Evolutionary conservation across 1,140 invertebrate species (phyloP), one percentile per base, ranked within the genome.

Genomic region (Sesamia nonagrioides): DNA sequence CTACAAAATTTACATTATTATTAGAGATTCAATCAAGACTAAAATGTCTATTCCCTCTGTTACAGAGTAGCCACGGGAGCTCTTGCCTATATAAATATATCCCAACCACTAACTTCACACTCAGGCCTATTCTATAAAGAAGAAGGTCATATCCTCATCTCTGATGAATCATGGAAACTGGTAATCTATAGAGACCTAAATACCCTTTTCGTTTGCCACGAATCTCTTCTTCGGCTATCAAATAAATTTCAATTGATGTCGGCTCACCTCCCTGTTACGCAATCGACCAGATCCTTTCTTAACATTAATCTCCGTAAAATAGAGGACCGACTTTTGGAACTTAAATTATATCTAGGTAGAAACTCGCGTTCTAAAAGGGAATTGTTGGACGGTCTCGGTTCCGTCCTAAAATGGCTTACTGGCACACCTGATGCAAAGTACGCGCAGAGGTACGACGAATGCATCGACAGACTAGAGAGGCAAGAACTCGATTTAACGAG

Each of bases 331-430:
- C 17, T 82, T 13, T 68, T 40, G 0, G 63, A 68, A 45, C 63
- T 68, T 11, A 68, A 48, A 1, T n/a, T 61, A 0, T 81, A 84
- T 54, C 33, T 77, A 71, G 69, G 50, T 77, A 74, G 48, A n/a
- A 60, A 76, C 33, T 54, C 54, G 21, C 54, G 77, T 11, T 56
- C 68, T 58, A 80, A 78, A 80, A 74, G 82, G 52, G 84, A 86
- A 74, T 8, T 89, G 18, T 40, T 90, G 27, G 85, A 91, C 72
- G 88, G 27, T 13, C 73, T 86, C 37, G 85, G 86, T 18, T 77
- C 83, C 17, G 63, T 83, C n/a, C 75, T 89, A 11, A 91, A 91
- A 80, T 92, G 84, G 85, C 68, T 90, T 8, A 91, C 91, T 35
- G 89, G 90, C 1, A 84, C 83, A 13, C 83, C 84, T 21, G 82